Base-by-base conservation (phyloP, 2,797 vertebrate species). In the Emydoidea blandingii region DNA sequence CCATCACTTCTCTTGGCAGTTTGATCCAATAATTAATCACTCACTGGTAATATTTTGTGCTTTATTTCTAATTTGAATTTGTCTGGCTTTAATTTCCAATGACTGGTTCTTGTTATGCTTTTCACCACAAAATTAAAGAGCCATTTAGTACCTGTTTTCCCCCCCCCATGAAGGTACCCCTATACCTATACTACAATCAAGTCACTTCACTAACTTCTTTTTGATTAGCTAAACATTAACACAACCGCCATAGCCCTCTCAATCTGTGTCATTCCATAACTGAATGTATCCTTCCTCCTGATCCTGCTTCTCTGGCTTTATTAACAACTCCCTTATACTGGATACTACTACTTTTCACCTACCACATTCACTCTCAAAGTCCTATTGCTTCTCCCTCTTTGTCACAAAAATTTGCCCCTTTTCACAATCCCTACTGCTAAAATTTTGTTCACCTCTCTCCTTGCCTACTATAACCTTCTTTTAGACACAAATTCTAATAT, bases 391-490 rank as follows among this genome's bases (percentile, higher is more conserved):
- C 90, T 84, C 12, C 18, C 47, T 34, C 10, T 78, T 82, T 18
- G 44, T 96, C 80, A 96, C 4, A 91, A 94, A 92, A 80, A 18
- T 12, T 81, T 91, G 47, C 9, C 82, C n/a, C 44, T 59, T 37
- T 27, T 86, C 47, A 92, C 4, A 78, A 6, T 4, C 82, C 10
- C 19, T 68, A 34, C 18, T 84, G 34, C 41, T 87, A 91, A 90
- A 25, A 3, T 74, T 92, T 79, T 81, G 21, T 16, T 18, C 72
- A 27, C 21, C 37, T 88, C 50, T 81, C 31, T 5, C 25, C 50
- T 47, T 81, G 21, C 44, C 19, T 41, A 85, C 8, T 15, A 34
- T 62, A 59, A 15, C 82, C 83, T 84, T 52, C 83, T 65, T 90
- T 87, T 65, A 93, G 7, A 18, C 44, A 81, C 31, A 80, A 79